Conservation (phyloP, 2,797 vertebrate genomes). For the Sparus aurata region DNA sequence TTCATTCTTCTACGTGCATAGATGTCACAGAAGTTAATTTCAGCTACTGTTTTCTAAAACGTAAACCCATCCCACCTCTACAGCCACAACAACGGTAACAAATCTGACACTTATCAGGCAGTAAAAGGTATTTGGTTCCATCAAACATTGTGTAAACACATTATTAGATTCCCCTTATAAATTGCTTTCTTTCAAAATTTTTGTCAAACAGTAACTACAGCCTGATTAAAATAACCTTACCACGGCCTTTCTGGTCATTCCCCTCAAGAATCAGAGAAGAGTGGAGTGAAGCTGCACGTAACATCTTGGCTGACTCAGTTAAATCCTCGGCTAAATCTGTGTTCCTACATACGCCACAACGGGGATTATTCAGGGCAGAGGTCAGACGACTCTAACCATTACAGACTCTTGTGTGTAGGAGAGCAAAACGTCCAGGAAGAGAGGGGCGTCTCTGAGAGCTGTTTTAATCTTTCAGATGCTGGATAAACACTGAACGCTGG, state of each 20-base stretch:
- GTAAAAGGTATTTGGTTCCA: constrained; percentile 3
- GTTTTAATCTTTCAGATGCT: constrained; percentile 18
- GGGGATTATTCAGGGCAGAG: constrained; percentile 79
- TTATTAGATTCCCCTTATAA: background rate
- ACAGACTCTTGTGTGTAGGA: constrained; percentile 13
- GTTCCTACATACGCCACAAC: constrained; percentile 61
- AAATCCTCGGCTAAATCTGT: constrained; percentile 82
- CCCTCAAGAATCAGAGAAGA: constrained; percentile 51
- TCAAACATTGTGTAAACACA: background rate
- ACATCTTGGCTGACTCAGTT: constrained; percentile 51
- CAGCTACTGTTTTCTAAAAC: no score
- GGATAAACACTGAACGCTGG: background rate
- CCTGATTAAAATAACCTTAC: constrained; percentile 77
- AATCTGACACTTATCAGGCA: background rate
- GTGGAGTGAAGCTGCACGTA: constrained; percentile 34
- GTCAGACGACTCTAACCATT: constrained; percentile 50
- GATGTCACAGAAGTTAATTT: no score
- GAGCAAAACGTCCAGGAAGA: background rate
- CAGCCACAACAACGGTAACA: background rate
- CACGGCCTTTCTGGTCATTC: constrained; percentile 87
- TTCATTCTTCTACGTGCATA: no score
- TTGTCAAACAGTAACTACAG: background rate
- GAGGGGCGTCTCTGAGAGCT: background rate
- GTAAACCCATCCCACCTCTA: no score
- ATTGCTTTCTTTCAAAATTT: background rate